Percentiles rank a stretch among this genome's conserved stretches.
Evolutionary conservation across 2,113 vertebrate species (phyloP).

Genomic region (Anhinga anhinga): DNA sequence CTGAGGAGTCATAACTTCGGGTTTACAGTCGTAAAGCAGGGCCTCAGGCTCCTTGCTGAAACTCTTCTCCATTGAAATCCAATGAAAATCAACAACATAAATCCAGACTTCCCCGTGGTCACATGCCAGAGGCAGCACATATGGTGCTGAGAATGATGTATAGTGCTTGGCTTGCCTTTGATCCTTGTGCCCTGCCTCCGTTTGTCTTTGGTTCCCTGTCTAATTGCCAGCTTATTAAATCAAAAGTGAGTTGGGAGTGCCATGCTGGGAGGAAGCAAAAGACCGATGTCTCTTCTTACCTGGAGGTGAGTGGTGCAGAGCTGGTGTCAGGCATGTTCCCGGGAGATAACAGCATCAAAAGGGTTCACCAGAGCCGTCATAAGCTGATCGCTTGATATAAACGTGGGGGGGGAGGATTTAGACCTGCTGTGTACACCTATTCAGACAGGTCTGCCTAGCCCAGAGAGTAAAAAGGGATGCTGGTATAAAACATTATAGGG

Average conservation of each 20-base stretch:
- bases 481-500: neutral
- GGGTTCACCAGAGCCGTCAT: fast-evolving
- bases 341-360: fast-evolving
- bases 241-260: neutral
- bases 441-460: neutral
- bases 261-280: neutral
- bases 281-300: neutral
- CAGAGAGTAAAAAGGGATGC: neutral
- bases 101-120: neutral
- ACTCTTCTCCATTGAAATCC: neutral
- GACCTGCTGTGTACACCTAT: neutral
- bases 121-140: neutral
- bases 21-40: neutral
- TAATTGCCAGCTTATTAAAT: neutral
- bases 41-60: neutral
- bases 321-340: fast-evolving
- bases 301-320: neutral
- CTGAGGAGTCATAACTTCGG: fast-evolving
- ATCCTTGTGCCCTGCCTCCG: neutral
- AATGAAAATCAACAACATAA: neutral
- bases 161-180: neutral
- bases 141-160: neutral
- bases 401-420: fast-evolving
- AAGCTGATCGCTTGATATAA: neutral
- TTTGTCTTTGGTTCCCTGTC: neutral